Base-by-base conservation (phyloP, 1,140 invertebrate species). In the Bathynomus jamesi region DNA sequence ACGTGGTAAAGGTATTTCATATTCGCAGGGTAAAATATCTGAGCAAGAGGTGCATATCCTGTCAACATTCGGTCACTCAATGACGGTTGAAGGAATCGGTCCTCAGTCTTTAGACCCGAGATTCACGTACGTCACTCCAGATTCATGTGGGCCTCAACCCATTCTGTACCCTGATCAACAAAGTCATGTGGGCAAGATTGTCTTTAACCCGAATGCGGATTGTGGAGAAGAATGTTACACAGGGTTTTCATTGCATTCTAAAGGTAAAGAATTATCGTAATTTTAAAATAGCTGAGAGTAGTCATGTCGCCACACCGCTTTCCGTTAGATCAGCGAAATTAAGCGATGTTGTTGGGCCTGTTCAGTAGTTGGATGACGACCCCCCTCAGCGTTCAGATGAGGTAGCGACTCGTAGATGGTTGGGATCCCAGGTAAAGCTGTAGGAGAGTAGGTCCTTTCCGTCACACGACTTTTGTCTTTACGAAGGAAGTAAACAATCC, bases 171-270 rank as follows among this genome's bases (percentile, higher is more conserved):
- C 80, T 11, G 78, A 80, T 60, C 77, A 81, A 27, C 82, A 80
- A 65, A 83, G 75, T 71, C 74, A 79, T 65, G 79, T 89, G 74
- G 88, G 87, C 24, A 83, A 84, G 78, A 79, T 89, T 65, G 84
- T 83, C 79, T 88, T 94, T 81, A 88, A 92, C 83, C 87, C 90
- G 3, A 85, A 86, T 40, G 81, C 85, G 61, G 83, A 86, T 53
- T 94, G 92, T 81, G 83, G 84, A 31, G 84, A 87, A 10, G 84
- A 89, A 64, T 94, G 92, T 82, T 95, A 95, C 80, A 85, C 91
- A 61, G 89, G 90, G 11, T 80, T 88, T 71, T 79, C 82, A 30
- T 82, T 87, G 29, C 85, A 82, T 79, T 83, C 82, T 71, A 85
- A 85, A 81, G 85, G 89, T 90, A 79, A 83, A n/a, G n/a, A n/a